Evolutionary conservation across 2,797 vertebrate genomes (phyloP), one percentile per base, ranked within the genome.

Genomic region (Pangasius djambal): DNA sequence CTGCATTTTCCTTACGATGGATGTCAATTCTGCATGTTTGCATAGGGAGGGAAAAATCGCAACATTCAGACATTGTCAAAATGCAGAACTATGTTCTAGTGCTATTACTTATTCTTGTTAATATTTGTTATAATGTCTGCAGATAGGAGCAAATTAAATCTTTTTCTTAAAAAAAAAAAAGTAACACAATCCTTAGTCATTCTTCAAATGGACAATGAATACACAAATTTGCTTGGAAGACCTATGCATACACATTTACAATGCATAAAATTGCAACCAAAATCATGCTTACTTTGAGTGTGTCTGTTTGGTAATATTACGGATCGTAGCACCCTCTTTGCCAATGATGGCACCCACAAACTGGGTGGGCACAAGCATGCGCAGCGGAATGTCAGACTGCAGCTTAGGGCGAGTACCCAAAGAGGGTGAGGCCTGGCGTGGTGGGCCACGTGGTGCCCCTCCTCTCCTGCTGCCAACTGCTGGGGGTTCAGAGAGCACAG

Each of bases 311-410:
- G 99, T 99, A 92, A 99, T 98, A 91, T 98, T 99, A 88, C 98
- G 97, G 92, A 99, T 99, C 48, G 99, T 99, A 13, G 97, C 97
- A 0, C 99, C 99, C 95, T 99, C 98, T 92, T 99, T 99, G 91
- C 99, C 99, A 0, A 99, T 99, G 67, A 99, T 99, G 31, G 99
- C 99, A 67, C 99, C 99, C 57, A 99, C 98, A 6, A 99, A 99
- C 93, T 99, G 99, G 0, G 98, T 99, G 91, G 99, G 98, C 74
- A 99, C 99, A 90, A 99, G 95, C 93, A 99, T 96, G 84, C 99
- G 96, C 13, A 99, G 95, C 0, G 99, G 98, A 92, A 99, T 95
- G 22, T 99, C 98, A 0, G 98, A 98, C 87, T 99, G 98, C 3
- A 97, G 94, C 90, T 98, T 99, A 91, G 98, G 98, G 88, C 98